Evolutionary conservation across 1,140 invertebrate genomes (phyloP).

Genomic region (Drosophila bocki): DNA sequence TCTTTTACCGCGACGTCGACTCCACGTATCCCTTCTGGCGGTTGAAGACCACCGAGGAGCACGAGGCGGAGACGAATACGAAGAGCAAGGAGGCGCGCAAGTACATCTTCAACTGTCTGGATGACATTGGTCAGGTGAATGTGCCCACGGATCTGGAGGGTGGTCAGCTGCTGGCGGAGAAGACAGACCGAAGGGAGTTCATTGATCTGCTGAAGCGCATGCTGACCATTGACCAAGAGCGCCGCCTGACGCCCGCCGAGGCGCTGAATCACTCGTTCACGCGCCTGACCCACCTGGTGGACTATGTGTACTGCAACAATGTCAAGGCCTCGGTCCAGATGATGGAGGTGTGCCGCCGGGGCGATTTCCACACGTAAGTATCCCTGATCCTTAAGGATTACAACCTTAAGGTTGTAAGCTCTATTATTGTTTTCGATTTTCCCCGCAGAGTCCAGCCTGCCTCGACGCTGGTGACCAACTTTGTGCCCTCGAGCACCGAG

Average conservation of each 20-base stretch:
- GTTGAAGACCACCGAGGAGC: conserved; percentile 98
- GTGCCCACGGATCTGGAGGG: conserved; percentile 98
- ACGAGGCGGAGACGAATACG: conserved; percentile 98
- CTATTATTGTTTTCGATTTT: neutral
- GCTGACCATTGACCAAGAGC: conserved; percentile 99
- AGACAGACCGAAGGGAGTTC: conserved; percentile 97
- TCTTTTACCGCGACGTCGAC: conserved; percentile 98
- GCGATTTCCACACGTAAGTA: conserved; percentile 87
- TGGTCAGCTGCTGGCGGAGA: conserved; percentile 97
- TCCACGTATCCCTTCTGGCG: conserved; percentile 99
- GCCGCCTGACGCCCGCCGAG: conserved; percentile 97
- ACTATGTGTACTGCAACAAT: conserved; percentile 98
- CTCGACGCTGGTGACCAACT: conserved; percentile 88
- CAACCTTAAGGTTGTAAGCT: no score
- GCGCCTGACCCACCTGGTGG: conserved; percentile 95
- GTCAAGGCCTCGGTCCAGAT: conserved; percentile 97
- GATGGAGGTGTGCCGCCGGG: conserved; percentile 95
- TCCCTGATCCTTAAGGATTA: neutral
- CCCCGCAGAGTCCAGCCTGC: conserved; percentile 87
- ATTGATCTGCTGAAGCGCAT: conserved; percentile 98
- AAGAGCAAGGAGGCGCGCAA: conserved; percentile 99
- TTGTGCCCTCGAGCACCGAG: conserved; percentile 91
- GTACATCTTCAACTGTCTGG: conserved; percentile 99
- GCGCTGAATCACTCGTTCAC: conserved; percentile 98
- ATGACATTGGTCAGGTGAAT: conserved; percentile 99